phyloP scores from a whole-genome alignment of 2,113 vertebrate genomes.

The Cinclus cinclus region DNA sequence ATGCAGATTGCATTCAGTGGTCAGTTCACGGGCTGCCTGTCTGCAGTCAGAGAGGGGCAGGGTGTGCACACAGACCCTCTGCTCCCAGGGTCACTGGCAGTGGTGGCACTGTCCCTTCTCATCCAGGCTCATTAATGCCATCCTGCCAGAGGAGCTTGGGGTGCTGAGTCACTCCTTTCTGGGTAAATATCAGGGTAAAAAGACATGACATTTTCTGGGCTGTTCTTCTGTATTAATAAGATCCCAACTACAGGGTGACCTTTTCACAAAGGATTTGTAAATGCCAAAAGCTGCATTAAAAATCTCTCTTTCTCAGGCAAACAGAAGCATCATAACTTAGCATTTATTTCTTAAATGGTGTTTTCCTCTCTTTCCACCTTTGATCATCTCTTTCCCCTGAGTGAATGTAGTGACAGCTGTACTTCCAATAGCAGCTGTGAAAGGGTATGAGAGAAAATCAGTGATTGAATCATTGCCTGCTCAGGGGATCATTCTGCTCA shows the following conservation, averaged over 20 bases:
- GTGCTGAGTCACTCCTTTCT: slow-evolving; percentile 60
- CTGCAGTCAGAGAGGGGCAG: not conserved
- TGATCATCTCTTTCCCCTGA: not conserved
- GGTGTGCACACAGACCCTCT: fast-evolving
- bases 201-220: slow-evolving; percentile 80
- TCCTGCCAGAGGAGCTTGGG: not conserved
- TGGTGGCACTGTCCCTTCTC: not conserved
- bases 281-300: slow-evolving; percentile 81
- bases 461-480: fast-evolving
- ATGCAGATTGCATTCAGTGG: fast-evolving
- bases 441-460: not conserved
- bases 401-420: not conserved
- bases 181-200: slow-evolving; percentile 76
- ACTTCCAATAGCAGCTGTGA: not conserved
- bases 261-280: slow-evolving; percentile 86
- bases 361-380: not conserved
- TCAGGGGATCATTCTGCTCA: not conserved
- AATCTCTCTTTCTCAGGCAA: slow-evolving; percentile 69
- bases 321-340: slow-evolving; percentile 56
- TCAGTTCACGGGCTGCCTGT: not conserved
- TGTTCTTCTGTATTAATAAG: slow-evolving; percentile 76
- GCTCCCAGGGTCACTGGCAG: not conserved
- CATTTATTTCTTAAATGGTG: slow-evolving; percentile 38
- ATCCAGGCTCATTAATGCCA: not conserved
- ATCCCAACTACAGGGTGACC: slow-evolving; percentile 77